These are phyloP conservation scores for Platichthys stellatus DNA, from an alignment of 2,113 vertebrate species.

Conservation along the genomic window DNA sequence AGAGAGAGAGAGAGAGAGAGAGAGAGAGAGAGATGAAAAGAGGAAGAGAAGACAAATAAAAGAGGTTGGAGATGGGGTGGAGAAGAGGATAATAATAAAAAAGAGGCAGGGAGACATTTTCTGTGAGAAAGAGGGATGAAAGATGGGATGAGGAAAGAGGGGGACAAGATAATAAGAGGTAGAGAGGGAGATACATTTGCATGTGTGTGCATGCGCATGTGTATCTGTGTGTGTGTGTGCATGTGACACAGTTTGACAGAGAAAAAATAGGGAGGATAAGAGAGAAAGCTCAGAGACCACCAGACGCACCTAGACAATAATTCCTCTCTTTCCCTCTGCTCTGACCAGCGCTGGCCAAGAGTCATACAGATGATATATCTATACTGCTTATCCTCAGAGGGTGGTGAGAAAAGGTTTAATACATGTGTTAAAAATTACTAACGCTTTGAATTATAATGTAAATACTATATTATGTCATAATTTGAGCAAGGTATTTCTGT, in stretches of 20 bases:
- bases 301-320: constrained; percentile 10
- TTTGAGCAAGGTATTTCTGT: neutral
- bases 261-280: constrained; percentile 21
- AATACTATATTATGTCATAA: neutral
- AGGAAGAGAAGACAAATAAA: neutral
- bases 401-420: neutral
- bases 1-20: constrained; percentile 10
- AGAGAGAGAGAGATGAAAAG: constrained; percentile 17
- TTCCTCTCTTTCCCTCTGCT: neutral
- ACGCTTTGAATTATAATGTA: neutral
- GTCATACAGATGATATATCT: neutral
- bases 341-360: neutral
- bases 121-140: constrained; percentile 27
- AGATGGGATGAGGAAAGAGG: constrained; percentile 34
- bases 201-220: neutral
- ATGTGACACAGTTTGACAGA: constrained; percentile 18
- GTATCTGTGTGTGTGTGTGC: constrained; percentile 3
- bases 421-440: neutral
- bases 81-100: constrained; percentile 49
- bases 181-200: constrained; percentile 14
- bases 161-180: constrained; percentile 9
- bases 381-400: neutral
- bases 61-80: neutral
- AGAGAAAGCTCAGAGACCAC: constrained; percentile 43
- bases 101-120: constrained; percentile 36